Conservation (phyloP, 2,888 invertebrate species). For the Drosophila prolongata region DNA sequence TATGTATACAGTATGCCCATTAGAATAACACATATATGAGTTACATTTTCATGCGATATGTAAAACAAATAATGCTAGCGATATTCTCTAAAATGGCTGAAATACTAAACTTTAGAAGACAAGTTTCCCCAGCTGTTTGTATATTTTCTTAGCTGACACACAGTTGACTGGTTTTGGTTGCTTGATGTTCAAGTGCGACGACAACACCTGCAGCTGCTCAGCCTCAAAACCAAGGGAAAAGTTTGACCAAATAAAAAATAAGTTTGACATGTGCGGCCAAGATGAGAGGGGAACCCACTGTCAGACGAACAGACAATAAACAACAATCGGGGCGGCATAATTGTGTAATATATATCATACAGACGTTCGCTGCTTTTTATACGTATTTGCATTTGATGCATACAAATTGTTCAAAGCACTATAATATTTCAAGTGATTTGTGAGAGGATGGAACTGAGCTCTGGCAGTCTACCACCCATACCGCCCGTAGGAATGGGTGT, state of each 20-base stretch:
- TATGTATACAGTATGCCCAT: no score
- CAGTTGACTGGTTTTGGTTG: neutral
- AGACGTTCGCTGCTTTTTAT: neutral
- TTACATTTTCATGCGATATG: no score
- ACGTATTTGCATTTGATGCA: slow-evolving; percentile 64
- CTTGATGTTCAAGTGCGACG: slow-evolving; percentile 33
- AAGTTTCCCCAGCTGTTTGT: slow-evolving; percentile 10
- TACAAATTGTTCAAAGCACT: slow-evolving; percentile 48
- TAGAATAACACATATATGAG: no score
- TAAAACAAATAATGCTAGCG: no score
- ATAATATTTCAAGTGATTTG: slow-evolving; percentile 50
- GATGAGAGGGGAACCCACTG: slow-evolving; percentile 5
- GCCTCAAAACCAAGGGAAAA: slow-evolving; percentile 20
- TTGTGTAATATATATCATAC: slow-evolving; percentile 49
- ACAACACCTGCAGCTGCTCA: slow-evolving; percentile 49
- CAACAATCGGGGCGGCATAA: slow-evolving; percentile 60
- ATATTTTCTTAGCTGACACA: slow-evolving; percentile 46
- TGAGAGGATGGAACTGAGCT: slow-evolving; percentile 18
- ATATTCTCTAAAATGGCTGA: neutral
- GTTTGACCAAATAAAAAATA: slow-evolving; percentile 29
- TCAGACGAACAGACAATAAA: slow-evolving; percentile 53
- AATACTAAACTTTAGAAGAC: neutral
- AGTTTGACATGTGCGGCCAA: slow-evolving; percentile 10
- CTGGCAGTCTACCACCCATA: slow-evolving; percentile 3
- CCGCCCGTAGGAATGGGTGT: slow-evolving; percentile 4